Conservation (phyloP, 2,113 vertebrate species). For the Balaeniceps rex region DNA sequence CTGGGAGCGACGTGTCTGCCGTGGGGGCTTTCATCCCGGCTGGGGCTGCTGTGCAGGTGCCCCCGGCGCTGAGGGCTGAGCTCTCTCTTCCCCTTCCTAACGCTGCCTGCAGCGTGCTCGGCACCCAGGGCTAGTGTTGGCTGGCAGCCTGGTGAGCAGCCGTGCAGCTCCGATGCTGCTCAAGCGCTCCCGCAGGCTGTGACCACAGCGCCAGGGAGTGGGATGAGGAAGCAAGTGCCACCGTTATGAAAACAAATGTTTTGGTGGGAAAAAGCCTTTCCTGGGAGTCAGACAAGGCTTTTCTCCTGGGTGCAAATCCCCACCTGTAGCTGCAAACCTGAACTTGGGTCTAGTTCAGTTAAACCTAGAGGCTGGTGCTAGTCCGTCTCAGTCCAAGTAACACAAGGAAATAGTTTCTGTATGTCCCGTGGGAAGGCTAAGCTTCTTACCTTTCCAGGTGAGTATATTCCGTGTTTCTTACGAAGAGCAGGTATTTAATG, state of each 20-base stretch:
- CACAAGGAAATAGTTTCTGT: neutral
- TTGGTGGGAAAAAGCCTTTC: neutral
- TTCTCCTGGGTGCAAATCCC: neutral
- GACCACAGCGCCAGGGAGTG: rapidly evolving
- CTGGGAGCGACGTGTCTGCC: rapidly evolving
- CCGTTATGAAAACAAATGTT: neutral
- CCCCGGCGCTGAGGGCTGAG: neutral
- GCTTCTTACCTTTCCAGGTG: conserved; percentile 71
- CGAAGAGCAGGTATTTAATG: conserved; percentile 81
- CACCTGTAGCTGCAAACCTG: neutral
- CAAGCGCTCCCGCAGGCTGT: neutral
- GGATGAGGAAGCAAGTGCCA: rapidly evolving
- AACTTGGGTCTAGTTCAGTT: neutral
- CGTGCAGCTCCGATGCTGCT: neutral
- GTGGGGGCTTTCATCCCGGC: neutral
- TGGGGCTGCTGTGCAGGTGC: no score
- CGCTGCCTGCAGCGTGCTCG: neutral
- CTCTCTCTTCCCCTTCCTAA: neutral
- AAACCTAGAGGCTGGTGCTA: neutral
- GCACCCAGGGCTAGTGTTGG: neutral
- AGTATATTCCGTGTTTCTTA: conserved; percentile 12
- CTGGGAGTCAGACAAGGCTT: neutral
- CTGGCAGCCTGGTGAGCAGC: neutral
- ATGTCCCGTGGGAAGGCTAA: neutral
- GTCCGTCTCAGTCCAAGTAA: neutral